Base-by-base conservation (phyloP, 2,888 invertebrate species). In the Cosmorhoe ocellata region DNA sequence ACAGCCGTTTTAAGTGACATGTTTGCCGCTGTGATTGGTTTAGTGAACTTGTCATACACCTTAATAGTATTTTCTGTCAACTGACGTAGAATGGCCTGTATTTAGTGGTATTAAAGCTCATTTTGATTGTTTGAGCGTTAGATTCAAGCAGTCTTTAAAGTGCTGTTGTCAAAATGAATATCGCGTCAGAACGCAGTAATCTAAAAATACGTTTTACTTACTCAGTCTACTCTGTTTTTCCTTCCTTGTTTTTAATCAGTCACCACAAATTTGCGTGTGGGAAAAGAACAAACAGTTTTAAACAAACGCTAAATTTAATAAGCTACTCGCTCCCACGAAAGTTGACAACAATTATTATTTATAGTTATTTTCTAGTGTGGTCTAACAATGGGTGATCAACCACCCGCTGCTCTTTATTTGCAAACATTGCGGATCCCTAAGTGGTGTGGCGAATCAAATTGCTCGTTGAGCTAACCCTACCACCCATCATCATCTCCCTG, bases 311-410 rank as follows among this genome's bases (percentile, higher is more conserved):
- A 22, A 26, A 41, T 41, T 31, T 32, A 30, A 37, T 38, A 18
- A 47, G 10, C 41, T 6, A 5, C 24, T 14, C 6, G 52, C 56
- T 62, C 59, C 58, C 62, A 62, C 54, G 59, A 49, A 62, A 58
- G 44, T 43, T 53, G 26, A 37, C 56, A 57, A 61, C 53, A 52
- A 58, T 56, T 36, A 11, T 18, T 34, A 48, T 51, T 45, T 45
- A 45, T 45, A n/a, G 39, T 40, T 36, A 34, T n/a, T 46, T 39
- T 48, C 48, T 32, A 58, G 41, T 45, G 44, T 40, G 58, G 42
- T 13, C 9, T 51, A 56, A 88, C 87, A 88, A 88, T 82, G 65
- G 74, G 61, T 70, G 81, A 88, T 88, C 89, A 84, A 66, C 84
- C 81, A 75, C 88, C 87, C 84, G 81, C 61, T 48, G 27, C 63